Evolutionary conservation across 2,113 vertebrate species (phyloP).

Genomic region (Saiga tatarica): DNA sequence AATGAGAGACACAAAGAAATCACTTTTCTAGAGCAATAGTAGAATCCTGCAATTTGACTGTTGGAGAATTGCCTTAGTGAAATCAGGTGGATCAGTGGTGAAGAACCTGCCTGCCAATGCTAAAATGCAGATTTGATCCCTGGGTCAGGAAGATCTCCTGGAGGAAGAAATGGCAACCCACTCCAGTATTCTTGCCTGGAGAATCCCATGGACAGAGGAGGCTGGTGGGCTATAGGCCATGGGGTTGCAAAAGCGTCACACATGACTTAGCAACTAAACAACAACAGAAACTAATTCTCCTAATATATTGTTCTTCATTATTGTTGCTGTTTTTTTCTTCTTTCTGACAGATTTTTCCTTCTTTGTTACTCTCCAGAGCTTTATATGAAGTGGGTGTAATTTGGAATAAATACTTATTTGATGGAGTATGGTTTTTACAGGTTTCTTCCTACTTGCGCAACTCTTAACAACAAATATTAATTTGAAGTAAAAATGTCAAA

Average conservation of each 20-base stretch:
- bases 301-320: neutral
- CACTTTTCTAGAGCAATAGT: too few relatives aligned
- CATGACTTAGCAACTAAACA: neutral
- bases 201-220: neutral
- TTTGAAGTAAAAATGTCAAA: neutral
- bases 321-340: neutral
- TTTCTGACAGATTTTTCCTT: neutral
- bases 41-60: too few relatives aligned
- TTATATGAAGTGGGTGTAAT: neutral
- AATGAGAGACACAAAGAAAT: too few relatives aligned
- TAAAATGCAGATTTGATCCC: neutral
- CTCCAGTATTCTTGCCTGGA: neutral
- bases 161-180: neutral
- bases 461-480: neutral
- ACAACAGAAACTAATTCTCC: neutral
- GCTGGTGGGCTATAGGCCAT: neutral
- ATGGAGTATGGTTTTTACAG: neutral
- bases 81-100: neutral
- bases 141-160: neutral
- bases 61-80: neutral
- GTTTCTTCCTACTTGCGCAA: neutral
- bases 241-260: neutral
- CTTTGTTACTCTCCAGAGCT: neutral
- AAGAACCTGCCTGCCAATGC: neutral
- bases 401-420: neutral